Evolutionary conservation across 1,140 invertebrate genomes (phyloP), one percentile per base, ranked within the genome.

Genomic region (Ceratosolen solmsi): DNA sequence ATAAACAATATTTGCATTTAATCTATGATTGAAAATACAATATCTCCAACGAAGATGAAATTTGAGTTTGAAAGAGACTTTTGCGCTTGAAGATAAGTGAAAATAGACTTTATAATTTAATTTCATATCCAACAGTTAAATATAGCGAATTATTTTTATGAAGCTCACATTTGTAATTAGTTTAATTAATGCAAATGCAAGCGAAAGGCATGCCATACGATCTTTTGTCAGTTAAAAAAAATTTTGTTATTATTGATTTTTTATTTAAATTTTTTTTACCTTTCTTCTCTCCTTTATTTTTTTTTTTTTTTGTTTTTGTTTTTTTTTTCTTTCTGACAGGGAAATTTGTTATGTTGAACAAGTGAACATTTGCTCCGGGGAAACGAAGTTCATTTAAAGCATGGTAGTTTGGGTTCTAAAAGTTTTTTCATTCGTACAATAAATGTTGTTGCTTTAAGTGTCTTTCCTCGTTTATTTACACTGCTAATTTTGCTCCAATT

Each of bases 391-490:
- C 56, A 58, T 49, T 65, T 65, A 30, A 49, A 77, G 11, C n/a
- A 75, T 49, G 8, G 58, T 11, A 77, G 36, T 20, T 30, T 63
- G 13, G 36, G 33, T 27, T 41, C 58, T 25, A 77, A 75, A 77
- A 63, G 74, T 77, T 49, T 65, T 74, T 60, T 49, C 25, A 77
- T 63, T 63, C 38, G 38, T 46, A 65, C 58, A 77, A 65, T 77
- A 65, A 63, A 77, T 77, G 60, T 60, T 27, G 73, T 63, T 63
- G 56, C 9, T 13, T 27, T 56, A 60, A 63, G 9, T 13, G 11
- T n/a, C 38, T 25, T 5, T n/a, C 58, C 17, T 11, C 38, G 25
- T 77, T 60, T 65, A 65, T 65, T 63, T 63, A 46, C 27, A 65
- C 38, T 1, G 25, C 25, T 65, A 83, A 84, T 54, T 36, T 33